Base-by-base conservation (phyloP, 53 echinoderm and acorn worm genomes). In the Actinopyga echinites region DNA sequence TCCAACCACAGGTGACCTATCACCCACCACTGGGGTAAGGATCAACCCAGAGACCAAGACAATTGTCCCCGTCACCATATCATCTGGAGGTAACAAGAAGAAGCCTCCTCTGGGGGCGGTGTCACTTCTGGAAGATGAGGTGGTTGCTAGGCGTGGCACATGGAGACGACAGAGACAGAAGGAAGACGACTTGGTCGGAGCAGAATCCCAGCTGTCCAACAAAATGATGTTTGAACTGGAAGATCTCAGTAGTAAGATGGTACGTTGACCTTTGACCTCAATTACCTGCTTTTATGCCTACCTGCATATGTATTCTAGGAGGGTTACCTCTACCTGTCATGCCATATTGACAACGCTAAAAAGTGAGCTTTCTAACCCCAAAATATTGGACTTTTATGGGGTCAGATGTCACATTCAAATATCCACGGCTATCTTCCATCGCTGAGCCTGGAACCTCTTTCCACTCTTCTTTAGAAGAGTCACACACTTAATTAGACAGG, bases 131-230 rank as follows among this genome's bases (percentile, higher is more conserved):
- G 99, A 97, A 63, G 99, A 97, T 79, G 99, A 97, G 83, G 85
- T 94, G 12, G 92, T 94, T 22, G 99, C 99, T 62, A 87, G 99
- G 85, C 91, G 99, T 66, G 92, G 99, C 67, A 90, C 90, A 80
- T 97, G 99, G 99, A 86, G 99, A 83, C 94, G 99, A 33, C 99
- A 97, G 60, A 80, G 99, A 31, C 99, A 97, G 71, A 88, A 90
- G 13, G 99, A 97, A 65, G 90, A 94, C 8, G 99, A 92, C 34
- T 80, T 94, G 32, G 88, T 89, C 12, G 64, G 69, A 26, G 65
- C 69, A 24, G 99, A 97, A 66, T 94, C 99, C 12, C 66, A 79
- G 32, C 89, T 97, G 24, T 85, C 92, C 34, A 88, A 78, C 45
- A 90, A 97, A 68, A 92, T 97, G 57, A 85, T 94, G 80, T 74